Conservation (phyloP, 35 echinoderm and acorn worm species). For the Hemicentrotus pulcherrimus region DNA sequence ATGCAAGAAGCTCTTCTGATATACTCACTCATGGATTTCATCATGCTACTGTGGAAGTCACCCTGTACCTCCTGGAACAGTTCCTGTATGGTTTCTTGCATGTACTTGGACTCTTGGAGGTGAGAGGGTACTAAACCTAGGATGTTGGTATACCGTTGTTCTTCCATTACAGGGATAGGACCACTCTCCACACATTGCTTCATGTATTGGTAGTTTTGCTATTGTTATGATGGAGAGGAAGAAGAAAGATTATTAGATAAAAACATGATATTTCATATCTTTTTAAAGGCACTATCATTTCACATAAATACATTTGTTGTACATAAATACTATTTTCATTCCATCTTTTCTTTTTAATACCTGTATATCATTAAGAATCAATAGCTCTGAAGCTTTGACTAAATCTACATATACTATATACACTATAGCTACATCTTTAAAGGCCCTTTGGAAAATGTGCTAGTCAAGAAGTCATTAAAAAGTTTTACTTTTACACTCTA, state of each 20-base stretch:
- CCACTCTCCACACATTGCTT: conserved; percentile 93
- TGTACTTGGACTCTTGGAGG: conserved; percentile 54
- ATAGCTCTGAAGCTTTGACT: too few relatives aligned
- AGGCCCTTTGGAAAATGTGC: too few relatives aligned
- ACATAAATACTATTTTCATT: too few relatives aligned
- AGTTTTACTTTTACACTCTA: too few relatives aligned
- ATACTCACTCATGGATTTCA: conserved; percentile 94
- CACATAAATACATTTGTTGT: too few relatives aligned
- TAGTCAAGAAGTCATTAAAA: too few relatives aligned
- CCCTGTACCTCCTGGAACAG: conserved; percentile 80
- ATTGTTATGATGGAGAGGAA: background rate
- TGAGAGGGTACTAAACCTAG: conserved; percentile 72
- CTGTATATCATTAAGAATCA: too few relatives aligned
- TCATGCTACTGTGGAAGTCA: conserved; percentile 86
- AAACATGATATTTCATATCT: too few relatives aligned
- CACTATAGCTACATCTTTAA: too few relatives aligned
- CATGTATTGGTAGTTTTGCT: conserved; percentile 98
- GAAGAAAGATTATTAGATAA: background rate
- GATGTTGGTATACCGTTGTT: conserved; percentile 84
- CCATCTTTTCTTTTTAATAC: too few relatives aligned
- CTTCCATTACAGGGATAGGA: conserved; percentile 75
- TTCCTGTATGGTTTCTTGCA: conserved; percentile 83
- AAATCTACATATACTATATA: too few relatives aligned
- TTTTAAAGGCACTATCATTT: too few relatives aligned
- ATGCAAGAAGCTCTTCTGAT: background rate